A percentile compares a stretch with the other conserved stretches of the same genome.
These are phyloP conservation scores for Phorcus lineatus DNA, from an alignment of 2,888 invertebrate species.

Conservation along the genomic window DNA sequence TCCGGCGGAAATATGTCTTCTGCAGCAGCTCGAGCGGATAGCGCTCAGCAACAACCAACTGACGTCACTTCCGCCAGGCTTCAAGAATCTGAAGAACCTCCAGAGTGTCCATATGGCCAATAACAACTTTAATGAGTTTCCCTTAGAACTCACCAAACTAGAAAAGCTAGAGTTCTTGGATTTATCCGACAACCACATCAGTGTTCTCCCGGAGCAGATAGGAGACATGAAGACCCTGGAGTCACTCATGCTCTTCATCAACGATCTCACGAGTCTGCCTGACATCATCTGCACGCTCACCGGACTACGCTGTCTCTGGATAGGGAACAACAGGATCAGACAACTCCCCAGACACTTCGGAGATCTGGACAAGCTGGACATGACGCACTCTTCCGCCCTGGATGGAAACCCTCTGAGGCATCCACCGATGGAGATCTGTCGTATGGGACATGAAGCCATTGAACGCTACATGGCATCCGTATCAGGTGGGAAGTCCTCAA, in stretches of 20 bases:
- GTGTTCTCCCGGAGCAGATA: conserved; percentile 65
- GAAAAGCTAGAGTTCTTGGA: conserved; percentile 73
- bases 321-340: conserved; percentile 74
- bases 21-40: conserved; percentile 70
- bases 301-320: conserved; percentile 74
- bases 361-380: conserved; percentile 68
- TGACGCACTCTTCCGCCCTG: conserved; percentile 69
- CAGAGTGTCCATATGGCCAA: conserved; percentile 73
- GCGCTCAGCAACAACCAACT: conserved; percentile 73
- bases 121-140: conserved; percentile 74
- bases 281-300: conserved; percentile 71
- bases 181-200: conserved; percentile 72
- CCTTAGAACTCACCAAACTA: conserved; percentile 67
- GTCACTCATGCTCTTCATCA: conserved; percentile 73
- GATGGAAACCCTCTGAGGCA: conserved; percentile 72
- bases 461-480: conserved; percentile 60
- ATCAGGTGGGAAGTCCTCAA: conserved; percentile 25
- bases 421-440: conserved; percentile 74
- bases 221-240: conserved; percentile 69
- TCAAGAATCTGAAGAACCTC: conserved; percentile 64
- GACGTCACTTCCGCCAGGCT: conserved; percentile 61
- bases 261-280: conserved; percentile 70
- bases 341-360: conserved; percentile 70
- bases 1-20: conserved; percentile 68
- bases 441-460: conserved; percentile 70